Base-by-base conservation (phyloP, 2,888 invertebrate genomes). In the Eristalis tenax region DNA sequence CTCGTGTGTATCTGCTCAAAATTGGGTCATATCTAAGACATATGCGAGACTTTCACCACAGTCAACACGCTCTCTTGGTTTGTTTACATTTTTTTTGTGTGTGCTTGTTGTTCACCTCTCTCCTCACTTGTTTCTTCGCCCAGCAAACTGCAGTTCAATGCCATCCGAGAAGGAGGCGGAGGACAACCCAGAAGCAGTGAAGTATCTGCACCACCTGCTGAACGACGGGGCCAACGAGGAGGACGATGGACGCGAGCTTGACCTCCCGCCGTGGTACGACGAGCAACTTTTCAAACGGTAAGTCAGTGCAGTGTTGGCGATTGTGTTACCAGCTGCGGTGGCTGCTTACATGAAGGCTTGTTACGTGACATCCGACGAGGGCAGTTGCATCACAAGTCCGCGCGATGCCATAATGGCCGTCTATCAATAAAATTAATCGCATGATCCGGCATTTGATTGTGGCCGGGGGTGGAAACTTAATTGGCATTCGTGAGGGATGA, bases 181-280 rank as follows among this genome's bases (percentile, higher is more conserved):
- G 56, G 90, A 89, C 50, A 69, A 89, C 79, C 66, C 90, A 66
- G 88, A 83, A 65, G 91, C 91, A 15, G 90, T 89, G n/a, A 89
- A 89, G 11, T 93, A 92, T 89, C 87, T 93, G 87, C 88, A 91
- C 40, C 90, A 91, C 80, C 90, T 93, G 70, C 68, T 93, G 61
- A 86, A 88, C 3, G 90, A 91, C 13, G 93, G 92, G 0, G 90
- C 90, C 38, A 88, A 90, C 40, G 92, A 92, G 86, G 92, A 91
- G 18, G 93, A 92, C 74, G 91, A 91, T 68, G 92, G 90, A 5
- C 89, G 90, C 2, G 90, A 91, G 3, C 74, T 95, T 89, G 94
- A 94, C 82, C 90, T 96, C 68, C 97, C 96, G 0, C 90, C 94
- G 35, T 96, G 95, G 94, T 97, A 94, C 90, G 94, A 96, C 91